Base-by-base conservation (phyloP, 2,888 invertebrate species). In the Drosophila antonietae region DNA sequence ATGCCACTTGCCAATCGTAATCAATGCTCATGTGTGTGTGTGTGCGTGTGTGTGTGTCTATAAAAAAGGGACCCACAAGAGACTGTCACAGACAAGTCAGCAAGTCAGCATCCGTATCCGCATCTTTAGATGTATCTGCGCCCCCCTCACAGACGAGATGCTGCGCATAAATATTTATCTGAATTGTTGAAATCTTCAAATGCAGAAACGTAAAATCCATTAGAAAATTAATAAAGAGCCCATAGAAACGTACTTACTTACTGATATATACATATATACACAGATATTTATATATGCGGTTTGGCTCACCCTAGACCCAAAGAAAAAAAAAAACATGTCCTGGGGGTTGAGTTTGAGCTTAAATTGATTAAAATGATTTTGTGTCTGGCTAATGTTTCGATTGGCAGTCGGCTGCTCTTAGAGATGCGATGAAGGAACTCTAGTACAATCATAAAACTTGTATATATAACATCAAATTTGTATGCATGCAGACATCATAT, bases 141-240 rank as follows among this genome's bases (percentile, higher is more conserved):
- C 56, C 73, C 70, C 61, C 64, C 73, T 66, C 61, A 57, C 28
- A 47, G 46, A 8, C 31, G 10, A 31, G 20, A 10, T 31, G 53
- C 14, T 37, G 58, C 68, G 78, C 84, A 86, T 86, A 86, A 86
- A 86, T 86, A 88, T 90, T 86, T 86, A 85, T 89, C 61, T 64
- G 58, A 74, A 78, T 80, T 83, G 90, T 86, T 83, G 79, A 86
- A 86, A 86, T 86, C 90, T 81, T 86, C 75, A 83, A 78, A 69
- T 77, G 79, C 84, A 83, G 76, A 78, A 80, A 83, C 80, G 81
- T 90, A 76, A 82, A 85, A 91, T 91, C 91, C 91, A 91, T 91
- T 91, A 91, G 91, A 91, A 91, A 91, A 91, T 91, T 91, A 91
- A 91, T 91, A 91, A 89, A 78, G 61, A 70, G 63, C 63, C 55